Evolutionary conservation across 2,797 vertebrate genomes (phyloP).

Genomic region (Ptychobarbus kaznakovi): DNA sequence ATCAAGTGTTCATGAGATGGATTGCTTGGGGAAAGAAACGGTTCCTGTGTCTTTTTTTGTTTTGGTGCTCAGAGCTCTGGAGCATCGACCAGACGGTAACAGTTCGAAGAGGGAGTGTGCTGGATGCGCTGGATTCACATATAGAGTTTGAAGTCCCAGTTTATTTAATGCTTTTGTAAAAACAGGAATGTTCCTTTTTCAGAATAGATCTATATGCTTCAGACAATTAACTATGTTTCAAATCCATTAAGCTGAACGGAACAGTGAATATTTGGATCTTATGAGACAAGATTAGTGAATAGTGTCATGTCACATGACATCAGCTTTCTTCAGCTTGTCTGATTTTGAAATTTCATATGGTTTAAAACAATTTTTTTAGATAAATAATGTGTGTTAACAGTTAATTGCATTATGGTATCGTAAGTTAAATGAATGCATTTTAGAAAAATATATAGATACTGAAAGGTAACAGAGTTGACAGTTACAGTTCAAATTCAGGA

Average conservation of each 20-base stretch:
- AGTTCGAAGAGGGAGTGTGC: no score
- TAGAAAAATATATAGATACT: not conserved
- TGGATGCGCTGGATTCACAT: not conserved
- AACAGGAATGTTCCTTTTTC: conserved; percentile 24
- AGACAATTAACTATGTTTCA: conserved; percentile 31
- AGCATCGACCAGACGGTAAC: no score
- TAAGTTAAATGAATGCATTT: not conserved
- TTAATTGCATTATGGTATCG: not conserved
- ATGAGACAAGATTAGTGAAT: conserved; percentile 28
- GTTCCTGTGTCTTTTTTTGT: no score
- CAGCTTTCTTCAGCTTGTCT: no score
- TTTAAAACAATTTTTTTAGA: not conserved
- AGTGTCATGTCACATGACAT: not conserved
- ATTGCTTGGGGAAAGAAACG: no score
- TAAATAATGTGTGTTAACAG: not conserved
- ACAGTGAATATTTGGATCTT: conserved; percentile 14
- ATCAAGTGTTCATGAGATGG: no score
- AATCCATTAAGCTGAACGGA: conserved; percentile 19
- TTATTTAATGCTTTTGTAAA: conserved; percentile 6
- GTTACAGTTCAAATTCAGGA: not conserved
- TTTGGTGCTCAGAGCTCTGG: no score
- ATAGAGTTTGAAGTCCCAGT: not conserved
- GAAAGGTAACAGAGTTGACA: not conserved
- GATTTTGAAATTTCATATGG: not conserved
- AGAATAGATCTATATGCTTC: conserved; percentile 13